Evolutionary conservation across 2,113 vertebrate species (phyloP).

Genomic region (Acrocephalus kingi): DNA sequence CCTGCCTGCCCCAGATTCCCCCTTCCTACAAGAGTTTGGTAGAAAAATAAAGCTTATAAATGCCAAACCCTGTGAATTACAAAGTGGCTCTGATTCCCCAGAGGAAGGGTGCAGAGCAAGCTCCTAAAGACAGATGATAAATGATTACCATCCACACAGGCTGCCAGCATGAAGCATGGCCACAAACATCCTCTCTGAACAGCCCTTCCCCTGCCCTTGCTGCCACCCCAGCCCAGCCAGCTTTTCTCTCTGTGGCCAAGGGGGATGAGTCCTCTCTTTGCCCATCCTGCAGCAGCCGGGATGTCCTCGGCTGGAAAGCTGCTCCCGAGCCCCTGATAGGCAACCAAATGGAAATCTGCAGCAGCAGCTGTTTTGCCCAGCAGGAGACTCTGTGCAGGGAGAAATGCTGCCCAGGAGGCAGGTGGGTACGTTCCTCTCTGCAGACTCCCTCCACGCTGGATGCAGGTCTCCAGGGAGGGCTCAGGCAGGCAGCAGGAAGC

Average conservation of each 20-base stretch:
- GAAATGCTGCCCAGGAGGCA: not conserved
- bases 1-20: not conserved
- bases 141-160: fast-evolving
- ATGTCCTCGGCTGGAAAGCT: not conserved
- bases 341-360: not conserved
- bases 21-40: not conserved
- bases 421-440: not conserved
- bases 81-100: not conserved
- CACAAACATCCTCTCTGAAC: not conserved
- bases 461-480: not conserved
- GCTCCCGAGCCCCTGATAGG: fast-evolving
- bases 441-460: not conserved
- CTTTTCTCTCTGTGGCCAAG: not conserved
- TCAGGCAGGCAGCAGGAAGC: fast-evolving
- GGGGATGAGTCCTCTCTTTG: not conserved
- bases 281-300: not conserved
- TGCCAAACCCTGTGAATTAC: not conserved
- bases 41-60: not conserved
- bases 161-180: not conserved
- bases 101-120: not conserved
- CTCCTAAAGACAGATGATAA: not conserved
- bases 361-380: fast-evolving
- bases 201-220: not conserved
- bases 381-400: not conserved
- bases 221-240: not conserved